Base-by-base conservation (phyloP, 1,140 invertebrate species). In the Sinonovacula constricta region DNA sequence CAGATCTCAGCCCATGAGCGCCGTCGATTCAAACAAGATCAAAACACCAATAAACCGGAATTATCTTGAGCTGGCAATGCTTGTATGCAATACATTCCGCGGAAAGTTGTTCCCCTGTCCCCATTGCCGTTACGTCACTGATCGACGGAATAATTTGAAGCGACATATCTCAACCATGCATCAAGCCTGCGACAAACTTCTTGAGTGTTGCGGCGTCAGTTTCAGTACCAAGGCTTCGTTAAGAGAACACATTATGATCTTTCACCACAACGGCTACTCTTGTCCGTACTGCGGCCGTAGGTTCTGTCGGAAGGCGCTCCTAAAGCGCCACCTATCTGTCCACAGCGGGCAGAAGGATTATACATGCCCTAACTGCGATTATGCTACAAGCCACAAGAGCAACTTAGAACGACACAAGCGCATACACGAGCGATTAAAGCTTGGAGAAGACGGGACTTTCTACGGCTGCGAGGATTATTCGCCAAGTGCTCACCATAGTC, bases 321-420 rank as follows among this genome's bases (percentile, higher is more conserved):
- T 92, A n/a, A 90, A 91, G 76, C 91, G 92, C 31, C 92, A 92
- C 79, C 83, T 91, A 56, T 89, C 89, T 24, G 92, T 92, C 3
- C 92, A 93, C 76, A 90, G 86, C 71, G 90, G 92, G 2, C 86
- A 88, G 76, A 92, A 91, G 69, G 91, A 91, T 54, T 92, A 91
- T 84, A 84, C 86, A 0, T 93, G 92, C 67, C 85, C 85, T 1
- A 72, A 86, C 53, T 93, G 92, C 81, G 88, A 88, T 57, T 93
- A 93, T 79, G 91, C 90, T n/a, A 92, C 92, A 2, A 92, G 91
- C 71, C 92, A 93, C 81, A 93, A 93, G 80, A 91, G 90, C 68
- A 93, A 93, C 77, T 75, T 93, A 56, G 91, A 92, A 66, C 83
- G 92, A n/a, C 92, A 93, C 79, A 89, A 88, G 75, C 83, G 87